A percentile compares a stretch with the other conserved stretches of the same genome.
Evolutionary conservation across 2,888 invertebrate species (phyloP).

Genomic region (Carpatolechia fugitivella): DNA sequence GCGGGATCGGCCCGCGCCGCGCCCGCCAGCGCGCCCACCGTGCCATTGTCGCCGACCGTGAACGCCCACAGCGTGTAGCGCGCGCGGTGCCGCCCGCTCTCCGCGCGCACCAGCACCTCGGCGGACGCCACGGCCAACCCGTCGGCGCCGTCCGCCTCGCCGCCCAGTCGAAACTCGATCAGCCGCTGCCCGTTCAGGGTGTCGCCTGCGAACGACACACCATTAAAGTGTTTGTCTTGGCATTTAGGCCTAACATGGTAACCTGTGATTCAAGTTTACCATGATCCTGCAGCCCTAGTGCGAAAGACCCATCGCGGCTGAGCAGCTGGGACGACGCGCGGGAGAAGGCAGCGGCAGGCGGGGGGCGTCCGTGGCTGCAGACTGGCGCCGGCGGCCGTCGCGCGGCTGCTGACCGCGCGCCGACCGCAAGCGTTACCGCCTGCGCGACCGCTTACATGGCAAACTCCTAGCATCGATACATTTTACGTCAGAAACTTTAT

Average conservation of each 20-base stretch:
- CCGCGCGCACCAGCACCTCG: slow-evolving; percentile 85
- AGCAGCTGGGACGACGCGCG: slow-evolving; percentile 18
- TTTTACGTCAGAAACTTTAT: not conserved
- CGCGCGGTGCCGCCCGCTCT: slow-evolving; percentile 53
- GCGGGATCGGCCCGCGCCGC: slow-evolving; percentile 76
- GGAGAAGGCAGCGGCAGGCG: slow-evolving; percentile 29
- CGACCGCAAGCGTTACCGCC: slow-evolving; percentile 53
- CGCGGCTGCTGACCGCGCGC: slow-evolving; percentile 33
- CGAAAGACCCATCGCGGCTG: slow-evolving; percentile 60
- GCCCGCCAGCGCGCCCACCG: slow-evolving; percentile 72
- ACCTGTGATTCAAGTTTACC: no score
- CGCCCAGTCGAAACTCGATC: slow-evolving; percentile 89
- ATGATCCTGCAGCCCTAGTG: slow-evolving; percentile 42
- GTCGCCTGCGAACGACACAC: slow-evolving; percentile 80
- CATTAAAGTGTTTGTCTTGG: not conserved
- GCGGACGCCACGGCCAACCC: slow-evolving; percentile 88
- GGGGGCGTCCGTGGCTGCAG: slow-evolving; percentile 68
- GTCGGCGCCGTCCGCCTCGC: slow-evolving; percentile 75
- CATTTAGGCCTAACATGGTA: no score
- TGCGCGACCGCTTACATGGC: slow-evolving; percentile 40
- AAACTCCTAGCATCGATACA: slow-evolving; percentile 12
- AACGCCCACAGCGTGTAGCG: slow-evolving; percentile 86
- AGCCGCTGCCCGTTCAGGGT: slow-evolving; percentile 91
- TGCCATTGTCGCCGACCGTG: slow-evolving; percentile 82
- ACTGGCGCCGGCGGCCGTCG: slow-evolving; percentile 55